Conservation (phyloP, 1,140 invertebrate genomes). For the Eupristina koningsbergeri region DNA sequence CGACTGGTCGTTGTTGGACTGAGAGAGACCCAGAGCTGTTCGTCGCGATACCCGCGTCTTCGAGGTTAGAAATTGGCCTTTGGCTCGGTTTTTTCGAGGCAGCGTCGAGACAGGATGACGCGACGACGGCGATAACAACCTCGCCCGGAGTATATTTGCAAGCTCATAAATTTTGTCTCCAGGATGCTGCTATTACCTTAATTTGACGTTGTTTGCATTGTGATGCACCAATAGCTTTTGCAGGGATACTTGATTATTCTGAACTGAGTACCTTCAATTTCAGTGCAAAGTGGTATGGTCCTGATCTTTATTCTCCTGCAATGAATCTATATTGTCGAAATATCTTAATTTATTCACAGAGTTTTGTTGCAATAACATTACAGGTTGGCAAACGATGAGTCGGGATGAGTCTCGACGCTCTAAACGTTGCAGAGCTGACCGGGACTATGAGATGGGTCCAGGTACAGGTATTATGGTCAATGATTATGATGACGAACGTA, state of each 20-base stretch:
- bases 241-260: background rate
- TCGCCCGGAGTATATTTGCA: too few relatives aligned
- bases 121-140: background rate
- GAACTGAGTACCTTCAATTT: background rate
- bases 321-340: background rate
- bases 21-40: background rate
- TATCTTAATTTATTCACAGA: background rate
- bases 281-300: background rate
- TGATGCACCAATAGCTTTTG: background rate
- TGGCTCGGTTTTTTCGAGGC: slow-evolving; percentile 30
- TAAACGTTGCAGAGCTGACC: slow-evolving; percentile 64
- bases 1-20: too few relatives aligned
- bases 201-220: background rate
- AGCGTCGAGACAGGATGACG: background rate
- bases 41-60: background rate
- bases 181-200: background rate
- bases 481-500: slow-evolving; percentile 97
- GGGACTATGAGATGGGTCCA: slow-evolving; percentile 80
- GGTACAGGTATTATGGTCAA: slow-evolving; percentile 93
- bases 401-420: slow-evolving; percentile 47
- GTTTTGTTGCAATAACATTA: background rate
- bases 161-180: too few relatives aligned
- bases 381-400: slow-evolving; percentile 28
- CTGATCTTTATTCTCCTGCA: background rate
- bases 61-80: slow-evolving; percentile 43